Percentiles rank a stretch among this genome's conserved stretches.
Evolutionary conservation across 64 coral and sea anemone species (phyloP).

Genomic region (Dendronephthya gigantea): DNA sequence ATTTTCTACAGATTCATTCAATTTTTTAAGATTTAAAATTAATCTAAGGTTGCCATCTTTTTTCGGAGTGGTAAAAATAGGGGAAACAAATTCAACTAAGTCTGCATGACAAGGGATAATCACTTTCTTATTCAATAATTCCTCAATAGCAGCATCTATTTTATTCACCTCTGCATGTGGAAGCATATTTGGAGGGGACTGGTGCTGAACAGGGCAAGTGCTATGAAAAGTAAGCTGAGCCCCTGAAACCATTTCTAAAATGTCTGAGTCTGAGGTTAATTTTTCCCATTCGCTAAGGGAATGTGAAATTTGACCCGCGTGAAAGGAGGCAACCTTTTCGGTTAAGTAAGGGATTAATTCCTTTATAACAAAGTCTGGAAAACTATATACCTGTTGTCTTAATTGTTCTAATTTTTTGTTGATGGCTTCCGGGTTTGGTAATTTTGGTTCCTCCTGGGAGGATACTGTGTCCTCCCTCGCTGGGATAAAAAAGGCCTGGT

Average conservation of each 20-base stretch:
- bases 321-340: slow-evolving; percentile 10
- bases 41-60: neutral
- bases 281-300: neutral
- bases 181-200: neutral
- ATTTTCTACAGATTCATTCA: neutral
- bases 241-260: neutral
- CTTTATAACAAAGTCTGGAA: neutral
- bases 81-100: neutral
- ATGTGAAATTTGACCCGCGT: neutral
- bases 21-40: neutral
- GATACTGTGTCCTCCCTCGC: neutral
- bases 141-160: neutral
- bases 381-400: neutral
- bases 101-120: neutral
- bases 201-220: neutral
- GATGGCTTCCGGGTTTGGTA: neutral
- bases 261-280: neutral
- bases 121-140: neutral
- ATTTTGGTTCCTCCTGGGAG: neutral
- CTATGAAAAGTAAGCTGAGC: neutral
- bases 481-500: neutral
- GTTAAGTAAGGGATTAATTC: slow-evolving; percentile 7
- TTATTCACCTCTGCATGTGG: neutral
- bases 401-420: neutral
- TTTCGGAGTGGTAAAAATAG: neutral